Evolutionary conservation across 2,113 vertebrate genomes (phyloP).

Genomic region (Castor canadensis): DNA sequence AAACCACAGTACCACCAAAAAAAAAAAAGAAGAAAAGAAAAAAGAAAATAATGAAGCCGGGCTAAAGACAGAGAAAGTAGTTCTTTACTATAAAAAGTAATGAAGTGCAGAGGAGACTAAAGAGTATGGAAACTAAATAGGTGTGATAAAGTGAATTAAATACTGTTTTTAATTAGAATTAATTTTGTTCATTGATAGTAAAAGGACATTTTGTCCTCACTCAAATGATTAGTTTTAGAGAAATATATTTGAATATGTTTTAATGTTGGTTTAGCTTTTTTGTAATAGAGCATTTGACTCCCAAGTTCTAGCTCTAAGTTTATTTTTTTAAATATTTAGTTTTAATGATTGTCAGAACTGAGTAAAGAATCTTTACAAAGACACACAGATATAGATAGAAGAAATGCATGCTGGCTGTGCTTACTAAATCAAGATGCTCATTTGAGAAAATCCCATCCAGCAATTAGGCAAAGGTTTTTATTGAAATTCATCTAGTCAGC

Average conservation of each 20-base stretch:
- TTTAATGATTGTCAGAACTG: conserved; percentile 55
- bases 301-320: conserved; percentile 56
- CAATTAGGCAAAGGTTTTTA: conserved; percentile 60
- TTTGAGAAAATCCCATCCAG: conserved; percentile 34
- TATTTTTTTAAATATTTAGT: conserved; percentile 12
- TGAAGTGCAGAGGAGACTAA: background rate
- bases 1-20: no score
- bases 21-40: background rate
- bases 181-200: conserved; percentile 24
- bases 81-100: background rate
- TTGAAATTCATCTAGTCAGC: conserved; percentile 70
- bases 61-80: background rate
- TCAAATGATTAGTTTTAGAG: conserved; percentile 42
- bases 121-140: background rate
- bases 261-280: background rate
- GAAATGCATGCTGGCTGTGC: conserved; percentile 52
- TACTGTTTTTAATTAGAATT: background rate
- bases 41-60: background rate
- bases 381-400: conserved; percentile 35
- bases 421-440: conserved; percentile 71
- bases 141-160: background rate
- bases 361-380: conserved; percentile 55
- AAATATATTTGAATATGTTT: background rate
- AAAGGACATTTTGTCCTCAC: background rate
- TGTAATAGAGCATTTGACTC: conserved; percentile 23